phyloP scores from a whole-genome alignment of 2,113 vertebrate genomes.

The Aphyosemion australe region DNA sequence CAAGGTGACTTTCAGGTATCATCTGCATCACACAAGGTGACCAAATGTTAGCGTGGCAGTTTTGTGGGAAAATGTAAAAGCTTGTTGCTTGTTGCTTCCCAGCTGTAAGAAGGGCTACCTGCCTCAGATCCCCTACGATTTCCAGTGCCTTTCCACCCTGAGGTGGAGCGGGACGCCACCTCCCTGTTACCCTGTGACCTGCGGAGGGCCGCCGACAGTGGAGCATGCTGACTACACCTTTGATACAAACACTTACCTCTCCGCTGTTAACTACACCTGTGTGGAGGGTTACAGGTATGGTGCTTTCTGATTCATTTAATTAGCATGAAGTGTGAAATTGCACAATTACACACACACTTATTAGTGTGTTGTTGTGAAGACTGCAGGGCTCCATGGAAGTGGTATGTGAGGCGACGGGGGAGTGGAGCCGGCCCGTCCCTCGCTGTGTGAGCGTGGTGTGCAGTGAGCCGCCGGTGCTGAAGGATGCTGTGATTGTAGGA shows the following conservation, averaged over 20 bases:
- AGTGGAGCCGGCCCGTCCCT: slow-evolving; percentile 86
- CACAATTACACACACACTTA: slow-evolving; percentile 34
- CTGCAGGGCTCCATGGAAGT: slow-evolving; percentile 87
- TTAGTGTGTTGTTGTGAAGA: slow-evolving; percentile 71
- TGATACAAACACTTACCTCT: slow-evolving; percentile 84
- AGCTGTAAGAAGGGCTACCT: slow-evolving; percentile 90
- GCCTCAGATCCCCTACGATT: slow-evolving; percentile 84
- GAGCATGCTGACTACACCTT: slow-evolving; percentile 81
- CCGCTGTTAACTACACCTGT: slow-evolving; percentile 86
- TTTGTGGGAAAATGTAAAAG: background rate
- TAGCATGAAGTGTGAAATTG: background rate
- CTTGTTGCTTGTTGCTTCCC: slow-evolving; percentile 17
- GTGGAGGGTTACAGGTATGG: slow-evolving; percentile 91
- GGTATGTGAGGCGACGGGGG: slow-evolving; percentile 85
- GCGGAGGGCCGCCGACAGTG: slow-evolving; percentile 80
- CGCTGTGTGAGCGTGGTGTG: slow-evolving; percentile 85
- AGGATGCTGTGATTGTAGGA: slow-evolving; percentile 81
- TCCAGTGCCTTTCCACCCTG: slow-evolving; percentile 85
- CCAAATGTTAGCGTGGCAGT: background rate
- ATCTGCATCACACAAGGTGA: slow-evolving; percentile 48
- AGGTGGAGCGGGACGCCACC: slow-evolving; percentile 86
- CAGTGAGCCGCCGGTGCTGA: slow-evolving; percentile 84
- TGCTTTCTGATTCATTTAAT: no score
- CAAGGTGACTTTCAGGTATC: slow-evolving; percentile 93
- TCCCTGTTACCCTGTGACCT: slow-evolving; percentile 86